A percentile compares a stretch with the other conserved stretches of the same genome.
These are phyloP conservation scores for Hassar affinis DNA, from an alignment of 2,113 vertebrate species.

Conservation along the genomic window DNA sequence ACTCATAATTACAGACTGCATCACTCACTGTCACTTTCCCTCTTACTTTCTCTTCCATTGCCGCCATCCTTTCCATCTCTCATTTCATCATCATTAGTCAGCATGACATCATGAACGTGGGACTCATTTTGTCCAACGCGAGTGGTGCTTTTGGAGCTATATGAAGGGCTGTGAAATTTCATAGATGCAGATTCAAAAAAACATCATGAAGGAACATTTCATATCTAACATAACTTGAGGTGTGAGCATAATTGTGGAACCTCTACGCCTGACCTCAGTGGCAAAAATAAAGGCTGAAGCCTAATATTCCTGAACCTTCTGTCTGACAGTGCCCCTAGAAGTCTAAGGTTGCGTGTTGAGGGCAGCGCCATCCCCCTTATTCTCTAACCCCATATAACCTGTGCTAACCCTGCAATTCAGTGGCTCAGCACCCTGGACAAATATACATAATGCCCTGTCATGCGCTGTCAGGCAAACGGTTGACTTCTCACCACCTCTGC, in stretches of 20 bases:
- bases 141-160: background rate
- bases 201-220: background rate
- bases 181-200: background rate
- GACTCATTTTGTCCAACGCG: background rate
- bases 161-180: background rate
- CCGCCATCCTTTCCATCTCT: slow-evolving; percentile 35
- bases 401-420: slow-evolving; percentile 40
- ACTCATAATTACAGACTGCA: slow-evolving; percentile 66
- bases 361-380: slow-evolving; percentile 11
- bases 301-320: slow-evolving; percentile 29
- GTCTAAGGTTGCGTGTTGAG: slow-evolving; percentile 44
- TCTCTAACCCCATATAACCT: slow-evolving; percentile 32
- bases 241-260: slow-evolving; percentile 4
- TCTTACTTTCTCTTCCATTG: slow-evolving; percentile 31
- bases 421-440: slow-evolving; percentile 20
- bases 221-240: background rate
- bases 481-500: slow-evolving; percentile 43
- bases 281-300: slow-evolving; percentile 17
- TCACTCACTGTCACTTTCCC: slow-evolving; percentile 55
- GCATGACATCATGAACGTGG: slow-evolving; percentile 43
- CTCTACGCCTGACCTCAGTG: slow-evolving; percentile 1
- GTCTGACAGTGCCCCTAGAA: slow-evolving; percentile 19
- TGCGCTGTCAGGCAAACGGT: slow-evolving; percentile 32
- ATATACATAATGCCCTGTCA: slow-evolving; percentile 53
- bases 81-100: slow-evolving; percentile 50